Base-by-base conservation (phyloP, 1,140 invertebrate genomes). In the Heterodera schachtii region DNA sequence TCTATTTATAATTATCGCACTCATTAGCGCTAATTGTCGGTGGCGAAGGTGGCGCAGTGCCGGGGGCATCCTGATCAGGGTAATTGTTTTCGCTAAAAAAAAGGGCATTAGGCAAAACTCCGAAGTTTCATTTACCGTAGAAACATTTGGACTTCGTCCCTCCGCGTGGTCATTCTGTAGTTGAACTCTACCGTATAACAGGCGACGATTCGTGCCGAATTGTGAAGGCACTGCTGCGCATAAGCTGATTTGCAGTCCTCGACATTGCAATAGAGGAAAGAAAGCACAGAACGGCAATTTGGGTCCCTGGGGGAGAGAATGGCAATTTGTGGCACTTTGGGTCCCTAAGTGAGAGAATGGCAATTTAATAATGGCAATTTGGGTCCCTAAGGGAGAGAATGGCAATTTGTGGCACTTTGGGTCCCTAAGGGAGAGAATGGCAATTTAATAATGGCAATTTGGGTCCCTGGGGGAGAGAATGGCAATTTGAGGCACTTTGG, bases 131-230 rank as follows among this genome's bases (percentile, higher is more conserved):
- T 57, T 19, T 52, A 78, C 76, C n/a, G 31, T 31, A 78, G 21
- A n/a, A 78, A 78, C 70, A 69, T 19, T 41, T 78, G 31, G 21
- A 78, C 77, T 43, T 80, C 71, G 16, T 80, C 78, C 21, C 7
- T 44, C 43, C 75, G 84, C 13, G 86, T 88, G 11, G 89, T 89
- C 89, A 89, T 87, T 76, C 87, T 86, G 81, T 88, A 89, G 71
- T 89, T 89, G 79, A 89, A 89, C 73, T 89, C 87, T 19, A 89
- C 88, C 0, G 89, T 89, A 79, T 89, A 90, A 75, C 88, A 89
- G 43, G 89, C 88, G 13, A 86, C 88, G 7, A 89, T 89, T 16
- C 79, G 80, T 6, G 88, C 88, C 3, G 88, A 89, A 70, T 89
- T 89, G 74, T 89, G 88, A n/a, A 89, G 85, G 78, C 88, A 89